Percentiles rank a stretch among this genome's conserved stretches.
Conservation (phyloP, 2,113 vertebrate genomes). For the Ochotona princeps region DNA sequence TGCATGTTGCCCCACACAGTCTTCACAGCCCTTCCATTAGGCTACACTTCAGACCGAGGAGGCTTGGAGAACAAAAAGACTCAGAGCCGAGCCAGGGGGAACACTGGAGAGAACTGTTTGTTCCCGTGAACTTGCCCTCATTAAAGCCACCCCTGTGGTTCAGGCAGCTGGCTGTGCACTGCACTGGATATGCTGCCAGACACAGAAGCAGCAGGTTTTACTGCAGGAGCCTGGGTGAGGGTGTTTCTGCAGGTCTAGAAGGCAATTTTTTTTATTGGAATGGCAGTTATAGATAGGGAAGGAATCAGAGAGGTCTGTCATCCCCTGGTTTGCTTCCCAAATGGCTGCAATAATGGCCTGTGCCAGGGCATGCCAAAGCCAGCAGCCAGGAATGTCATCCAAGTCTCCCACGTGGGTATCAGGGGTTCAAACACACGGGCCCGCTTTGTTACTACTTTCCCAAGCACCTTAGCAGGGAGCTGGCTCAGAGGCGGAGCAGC, state of each 20-base stretch:
- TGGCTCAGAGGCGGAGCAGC: too few relatives aligned
- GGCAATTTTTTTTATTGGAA: too few relatives aligned
- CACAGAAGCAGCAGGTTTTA: background rate
- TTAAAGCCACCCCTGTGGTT: background rate
- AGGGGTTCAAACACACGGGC: too few relatives aligned
- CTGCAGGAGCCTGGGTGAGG: background rate
- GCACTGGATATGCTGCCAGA: background rate
- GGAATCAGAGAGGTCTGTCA: too few relatives aligned
- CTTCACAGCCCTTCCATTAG: background rate
- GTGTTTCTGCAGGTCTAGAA: background rate
- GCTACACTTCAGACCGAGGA: background rate
- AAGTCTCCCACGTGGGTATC: too few relatives aligned
- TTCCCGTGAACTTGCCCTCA: background rate
- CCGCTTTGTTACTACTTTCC: too few relatives aligned
- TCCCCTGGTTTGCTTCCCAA: too few relatives aligned
- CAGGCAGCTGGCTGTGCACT: background rate
- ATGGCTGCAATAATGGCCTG: too few relatives aligned
- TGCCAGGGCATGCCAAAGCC: too few relatives aligned
- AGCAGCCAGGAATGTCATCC: too few relatives aligned
- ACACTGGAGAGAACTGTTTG: background rate
- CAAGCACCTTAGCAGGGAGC: too few relatives aligned
- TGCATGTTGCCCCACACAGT: background rate
- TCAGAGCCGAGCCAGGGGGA: rapidly evolving
- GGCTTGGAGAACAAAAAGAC: background rate
- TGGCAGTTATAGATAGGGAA: too few relatives aligned